A percentile compares a stretch with the other conserved stretches of the same genome.
phyloP scores from a whole-genome alignment of 2,888 invertebrate species.

The Hemistola chrysoprasaria region DNA sequence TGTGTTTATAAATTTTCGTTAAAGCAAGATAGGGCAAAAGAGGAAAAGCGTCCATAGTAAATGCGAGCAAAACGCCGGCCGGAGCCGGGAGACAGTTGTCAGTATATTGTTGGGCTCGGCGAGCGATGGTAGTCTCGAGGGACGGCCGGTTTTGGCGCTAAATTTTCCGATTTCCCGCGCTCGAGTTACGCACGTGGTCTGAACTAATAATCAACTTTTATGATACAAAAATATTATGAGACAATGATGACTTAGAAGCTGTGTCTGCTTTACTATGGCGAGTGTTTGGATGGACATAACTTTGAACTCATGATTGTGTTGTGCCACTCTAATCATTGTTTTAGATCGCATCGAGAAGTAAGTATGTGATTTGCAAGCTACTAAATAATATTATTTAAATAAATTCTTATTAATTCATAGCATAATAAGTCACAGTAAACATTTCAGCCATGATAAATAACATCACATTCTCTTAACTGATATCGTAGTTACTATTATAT shows the following conservation, averaged over 20 bases:
- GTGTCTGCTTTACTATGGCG: constrained; percentile 43
- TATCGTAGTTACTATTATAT: no score
- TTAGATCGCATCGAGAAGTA: constrained; percentile 62
- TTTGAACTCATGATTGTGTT: constrained; percentile 66
- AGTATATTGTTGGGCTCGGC: constrained; percentile 62
- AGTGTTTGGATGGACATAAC: constrained; percentile 43
- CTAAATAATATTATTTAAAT: no score
- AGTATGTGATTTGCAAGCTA: no score
- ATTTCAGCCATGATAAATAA: no score
- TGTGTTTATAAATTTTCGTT: constrained; percentile 68
- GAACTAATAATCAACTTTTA: constrained; percentile 39
- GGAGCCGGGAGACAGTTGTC: constrained; percentile 64
- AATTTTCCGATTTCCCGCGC: constrained; percentile 68
- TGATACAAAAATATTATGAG: constrained; percentile 35
- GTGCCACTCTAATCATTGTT: constrained; percentile 52
- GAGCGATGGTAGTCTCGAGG: constrained; percentile 68
- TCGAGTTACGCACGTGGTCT: constrained; percentile 55
- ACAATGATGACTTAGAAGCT: constrained; percentile 34
- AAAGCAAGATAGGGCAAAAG: constrained; percentile 72
- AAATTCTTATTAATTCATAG: no score
- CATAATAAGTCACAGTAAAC: no score
- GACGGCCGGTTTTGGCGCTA: constrained; percentile 51
- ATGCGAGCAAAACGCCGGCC: constrained; percentile 64
- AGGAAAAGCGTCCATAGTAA: constrained; percentile 68
- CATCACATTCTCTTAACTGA: no score